Percentiles rank a stretch among this genome's conserved stretches.
These are phyloP conservation scores for Galeruca laticollis DNA, from an alignment of 2,888 invertebrate genomes.

Conservation along the genomic window DNA sequence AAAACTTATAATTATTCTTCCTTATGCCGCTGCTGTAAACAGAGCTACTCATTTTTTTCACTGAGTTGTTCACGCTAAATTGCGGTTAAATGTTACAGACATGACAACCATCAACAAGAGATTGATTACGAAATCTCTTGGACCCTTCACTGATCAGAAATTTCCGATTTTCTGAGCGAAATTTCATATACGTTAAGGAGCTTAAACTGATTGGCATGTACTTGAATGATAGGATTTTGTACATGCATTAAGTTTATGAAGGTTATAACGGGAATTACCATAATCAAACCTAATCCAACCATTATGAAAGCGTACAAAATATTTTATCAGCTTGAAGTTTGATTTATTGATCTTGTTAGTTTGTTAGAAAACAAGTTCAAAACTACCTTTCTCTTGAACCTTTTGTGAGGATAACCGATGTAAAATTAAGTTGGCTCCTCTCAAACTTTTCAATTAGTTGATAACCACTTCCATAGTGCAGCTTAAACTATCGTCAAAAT, in stretches of 20 bases:
- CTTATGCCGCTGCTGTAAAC: not conserved
- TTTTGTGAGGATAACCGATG: not conserved
- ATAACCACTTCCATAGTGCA: too few species aligned
- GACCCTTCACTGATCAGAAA: conserved; percentile 18
- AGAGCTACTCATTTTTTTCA: not conserved
- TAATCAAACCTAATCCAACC: not conserved
- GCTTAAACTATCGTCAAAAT: too few species aligned
- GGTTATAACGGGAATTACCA: not conserved
- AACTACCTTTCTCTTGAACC: not conserved
- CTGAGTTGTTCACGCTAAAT: conserved; percentile 20
- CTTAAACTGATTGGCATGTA: not conserved
- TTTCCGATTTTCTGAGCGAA: conserved; percentile 18
- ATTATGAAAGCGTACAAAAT: not conserved
- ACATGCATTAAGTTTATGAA: not conserved
- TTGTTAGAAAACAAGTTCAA: not conserved
- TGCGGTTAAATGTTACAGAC: conserved; percentile 18
- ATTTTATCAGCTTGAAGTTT: not conserved
- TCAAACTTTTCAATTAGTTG: too few species aligned
- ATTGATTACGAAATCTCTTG: conserved; percentile 20
- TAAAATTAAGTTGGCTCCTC: too few species aligned
- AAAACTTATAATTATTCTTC: too few species aligned
- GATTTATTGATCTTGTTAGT: not conserved
- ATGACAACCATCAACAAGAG: not conserved
- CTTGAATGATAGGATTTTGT: not conserved
- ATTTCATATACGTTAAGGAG: not conserved